These are phyloP conservation scores for Chrysotoxum bicinctum DNA, from an alignment of 2,888 invertebrate genomes.

Conservation along the genomic window DNA sequence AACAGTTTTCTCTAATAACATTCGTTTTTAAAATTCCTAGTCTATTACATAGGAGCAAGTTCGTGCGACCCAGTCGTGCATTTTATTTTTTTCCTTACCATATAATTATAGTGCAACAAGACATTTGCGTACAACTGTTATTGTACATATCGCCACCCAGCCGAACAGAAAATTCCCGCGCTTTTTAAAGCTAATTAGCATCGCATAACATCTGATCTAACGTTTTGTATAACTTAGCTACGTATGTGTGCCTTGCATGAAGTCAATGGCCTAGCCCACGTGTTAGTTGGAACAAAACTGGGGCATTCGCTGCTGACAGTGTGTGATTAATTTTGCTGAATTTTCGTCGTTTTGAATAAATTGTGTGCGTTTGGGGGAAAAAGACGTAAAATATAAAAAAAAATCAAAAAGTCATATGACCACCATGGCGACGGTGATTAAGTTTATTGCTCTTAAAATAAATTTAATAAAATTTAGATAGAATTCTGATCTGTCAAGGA, in stretches of 20 bases:
- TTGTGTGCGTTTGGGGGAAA: not conserved
- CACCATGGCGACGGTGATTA: not conserved
- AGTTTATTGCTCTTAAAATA: constrained; percentile 1
- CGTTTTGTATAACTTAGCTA: not conserved
- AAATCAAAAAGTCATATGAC: constrained; percentile 9
- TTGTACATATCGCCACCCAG: not conserved
- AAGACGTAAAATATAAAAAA: not conserved
- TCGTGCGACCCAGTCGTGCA: too few relatives aligned
- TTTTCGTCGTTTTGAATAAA: constrained; percentile 1
- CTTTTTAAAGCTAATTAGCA: constrained; percentile 21
- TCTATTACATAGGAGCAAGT: too few relatives aligned
- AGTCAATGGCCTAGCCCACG: constrained; percentile 37
- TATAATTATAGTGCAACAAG: constrained; percentile 23
- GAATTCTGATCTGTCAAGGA: not conserved
- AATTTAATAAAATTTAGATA: not conserved
- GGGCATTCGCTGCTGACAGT: constrained; percentile 24
- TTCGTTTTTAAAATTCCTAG: too few relatives aligned
- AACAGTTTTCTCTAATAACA: too few relatives aligned
- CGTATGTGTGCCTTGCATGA: not conserved
- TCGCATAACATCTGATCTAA: constrained; percentile 31
- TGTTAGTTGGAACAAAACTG: constrained; percentile 13
- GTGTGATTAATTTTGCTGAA: constrained; percentile 38
- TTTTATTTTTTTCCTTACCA: too few relatives aligned
- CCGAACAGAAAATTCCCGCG: constrained; percentile 15
- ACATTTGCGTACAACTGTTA: constrained; percentile 14